Evolutionary conservation across 2,888 invertebrate species (phyloP).

Genomic region (Rhagonycha fulva): DNA sequence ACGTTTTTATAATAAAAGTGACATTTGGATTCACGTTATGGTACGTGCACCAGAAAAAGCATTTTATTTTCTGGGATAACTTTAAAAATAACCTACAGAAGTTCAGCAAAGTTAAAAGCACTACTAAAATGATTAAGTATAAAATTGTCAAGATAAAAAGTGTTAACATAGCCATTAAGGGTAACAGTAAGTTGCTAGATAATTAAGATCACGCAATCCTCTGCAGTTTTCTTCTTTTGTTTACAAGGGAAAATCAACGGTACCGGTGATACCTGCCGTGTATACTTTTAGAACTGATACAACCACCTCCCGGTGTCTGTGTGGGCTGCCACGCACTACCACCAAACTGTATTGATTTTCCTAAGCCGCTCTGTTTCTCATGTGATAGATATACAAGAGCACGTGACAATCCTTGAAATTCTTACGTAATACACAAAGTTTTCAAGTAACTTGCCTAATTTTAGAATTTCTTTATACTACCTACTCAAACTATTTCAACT

Average conservation of each 20-base stretch:
- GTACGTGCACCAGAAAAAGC: background rate
- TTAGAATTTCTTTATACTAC: background rate
- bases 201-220: background rate
- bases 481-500: background rate
- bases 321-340: constrained; percentile 26
- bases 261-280: constrained; percentile 12
- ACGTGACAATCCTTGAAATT: constrained; percentile 15
- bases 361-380: constrained; percentile 10
- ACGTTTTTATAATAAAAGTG: background rate
- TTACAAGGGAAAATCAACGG: background rate
- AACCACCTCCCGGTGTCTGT: constrained; percentile 16
- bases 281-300: background rate
- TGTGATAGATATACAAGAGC: constrained; percentile 19
- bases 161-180: background rate
- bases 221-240: background rate
- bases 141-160: background rate
- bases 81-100: background rate
- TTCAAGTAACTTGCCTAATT: background rate
- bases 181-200: background rate
- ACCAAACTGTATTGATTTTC: constrained; percentile 29
- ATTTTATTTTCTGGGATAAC: background rate
- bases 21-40: background rate
- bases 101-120: no score
- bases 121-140: background rate
- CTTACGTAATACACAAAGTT: constrained; percentile 17